phyloP scores from a whole-genome alignment of 2,113 vertebrate genomes.

The Ceratotherium simum region DNA sequence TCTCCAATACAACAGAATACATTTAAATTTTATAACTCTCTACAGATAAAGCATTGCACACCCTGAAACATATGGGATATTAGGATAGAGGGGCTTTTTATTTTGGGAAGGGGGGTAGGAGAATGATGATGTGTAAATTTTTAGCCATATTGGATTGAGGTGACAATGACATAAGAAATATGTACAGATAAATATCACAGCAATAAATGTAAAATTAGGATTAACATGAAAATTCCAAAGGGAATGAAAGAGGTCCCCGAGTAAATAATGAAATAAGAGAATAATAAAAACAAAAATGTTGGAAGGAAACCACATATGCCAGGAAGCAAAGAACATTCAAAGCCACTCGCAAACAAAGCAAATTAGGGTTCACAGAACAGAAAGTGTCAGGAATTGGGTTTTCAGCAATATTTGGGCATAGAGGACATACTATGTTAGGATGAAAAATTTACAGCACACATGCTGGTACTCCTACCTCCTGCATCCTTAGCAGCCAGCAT shows the following conservation, averaged over 20 bases:
- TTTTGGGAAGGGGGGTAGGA: not conserved
- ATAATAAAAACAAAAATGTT: constrained; percentile 11
- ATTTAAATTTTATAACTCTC: not conserved
- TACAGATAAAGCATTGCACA: not conserved
- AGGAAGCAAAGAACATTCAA: not conserved
- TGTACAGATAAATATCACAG: not conserved
- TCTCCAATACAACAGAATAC: not conserved
- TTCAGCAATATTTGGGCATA: not conserved
- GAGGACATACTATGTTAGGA: not conserved
- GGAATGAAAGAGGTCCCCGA: not conserved
- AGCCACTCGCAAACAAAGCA: not conserved
- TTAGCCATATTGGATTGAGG: not conserved
- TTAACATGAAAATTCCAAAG: not conserved
- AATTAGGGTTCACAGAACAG: not conserved
- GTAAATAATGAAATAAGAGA: not conserved
- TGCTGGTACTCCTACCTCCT: not conserved
- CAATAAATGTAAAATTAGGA: not conserved
- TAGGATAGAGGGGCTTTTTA: not conserved
- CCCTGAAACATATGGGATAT: not conserved
- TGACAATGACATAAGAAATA: not conserved
- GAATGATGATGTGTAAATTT: not conserved
- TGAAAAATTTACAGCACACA: not conserved
- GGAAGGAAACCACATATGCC: not conserved
- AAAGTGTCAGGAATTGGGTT: not conserved
- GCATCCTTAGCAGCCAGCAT: not conserved